Evolutionary conservation across 92 coral and sea anemone genomes (phyloP), one percentile per base, ranked within the genome.

Genomic region (Muricea muricata): DNA sequence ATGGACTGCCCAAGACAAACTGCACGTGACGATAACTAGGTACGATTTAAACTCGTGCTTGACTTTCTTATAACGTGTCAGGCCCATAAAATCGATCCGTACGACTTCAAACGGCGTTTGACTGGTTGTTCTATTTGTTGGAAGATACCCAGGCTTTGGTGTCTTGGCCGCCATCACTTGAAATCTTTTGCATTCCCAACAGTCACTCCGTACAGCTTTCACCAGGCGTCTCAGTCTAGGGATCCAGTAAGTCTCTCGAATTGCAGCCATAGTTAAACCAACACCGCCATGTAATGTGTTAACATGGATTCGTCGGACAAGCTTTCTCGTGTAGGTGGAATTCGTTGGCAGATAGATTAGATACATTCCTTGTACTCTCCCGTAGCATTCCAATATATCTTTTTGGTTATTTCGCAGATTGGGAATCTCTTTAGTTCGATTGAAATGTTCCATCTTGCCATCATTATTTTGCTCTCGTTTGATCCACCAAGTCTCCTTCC

Each of bases 201-300:
- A 50, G 9, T 50, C 24, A 20, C 58, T 50, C 13, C 24, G 30
- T 8, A 78, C 52, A 17, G 28, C 17, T 40, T 78, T 78, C 0
- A 56, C 71, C 6, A 50, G 20, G 1, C 46, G 37, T 31, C 67
- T 29, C 66, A 77, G 28, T 21, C 67, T 42, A 6, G 82, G 47
- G 12, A 77, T 32, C 82, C 82, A 77, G 32, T 29, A 77, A 26
- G 23, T 52, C 65, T 77, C 82, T 24, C 82, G 55, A 26, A 77
- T 66, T n/a, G n/a, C n/a, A n/a, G n/a, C n/a, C n/a, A n/a, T n/a
- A 15, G 81, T 47, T 47, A 75, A 75, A 2, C 81, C 31, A 21
- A 77, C 69, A 15, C 85, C 85, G 32, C 85, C 85, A 70, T 82
- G 86, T 70, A 65, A 23, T 18, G 72, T 84, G 82, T 24, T 52